Conservation (phyloP, 2,113 vertebrate species). For the Myotis brandtii region DNA sequence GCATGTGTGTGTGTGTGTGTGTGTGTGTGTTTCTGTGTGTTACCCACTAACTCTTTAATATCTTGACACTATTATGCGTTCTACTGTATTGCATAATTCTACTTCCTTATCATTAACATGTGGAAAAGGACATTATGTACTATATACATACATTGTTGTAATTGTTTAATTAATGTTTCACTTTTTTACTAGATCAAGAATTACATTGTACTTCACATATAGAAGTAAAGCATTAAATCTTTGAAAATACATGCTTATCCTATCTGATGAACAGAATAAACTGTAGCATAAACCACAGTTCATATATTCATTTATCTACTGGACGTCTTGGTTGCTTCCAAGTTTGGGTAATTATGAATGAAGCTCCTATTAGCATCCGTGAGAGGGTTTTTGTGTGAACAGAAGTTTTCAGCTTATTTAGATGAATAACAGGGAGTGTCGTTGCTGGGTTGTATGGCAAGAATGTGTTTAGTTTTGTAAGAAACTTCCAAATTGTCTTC, state of each 20-base stretch:
- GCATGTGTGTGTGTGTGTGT: neutral
- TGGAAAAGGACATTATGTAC: neutral
- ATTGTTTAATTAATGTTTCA: neutral
- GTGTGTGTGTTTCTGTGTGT: neutral
- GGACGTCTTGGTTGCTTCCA: neutral
- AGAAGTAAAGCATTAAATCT: neutral
- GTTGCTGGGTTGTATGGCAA: neutral
- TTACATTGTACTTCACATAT: neutral
- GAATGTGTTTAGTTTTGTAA: neutral
- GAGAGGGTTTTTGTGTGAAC: neutral
- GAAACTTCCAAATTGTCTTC: neutral
- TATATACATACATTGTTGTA: neutral
- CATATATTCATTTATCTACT: neutral
- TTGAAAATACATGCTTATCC: neutral
- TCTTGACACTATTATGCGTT: neutral
- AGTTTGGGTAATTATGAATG: neutral
- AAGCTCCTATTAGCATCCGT: neutral
- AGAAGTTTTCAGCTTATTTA: neutral
- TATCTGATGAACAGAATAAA: neutral
- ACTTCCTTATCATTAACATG: neutral
- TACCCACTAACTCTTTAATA: neutral
- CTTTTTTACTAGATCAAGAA: neutral
- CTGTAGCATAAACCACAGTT: neutral
- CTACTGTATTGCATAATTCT: neutral
- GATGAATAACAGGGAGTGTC: neutral